Percentiles rank a stretch among this genome's conserved stretches.
Evolutionary conservation across 1,140 invertebrate species (phyloP).

Genomic region (Eupeodes corollae): DNA sequence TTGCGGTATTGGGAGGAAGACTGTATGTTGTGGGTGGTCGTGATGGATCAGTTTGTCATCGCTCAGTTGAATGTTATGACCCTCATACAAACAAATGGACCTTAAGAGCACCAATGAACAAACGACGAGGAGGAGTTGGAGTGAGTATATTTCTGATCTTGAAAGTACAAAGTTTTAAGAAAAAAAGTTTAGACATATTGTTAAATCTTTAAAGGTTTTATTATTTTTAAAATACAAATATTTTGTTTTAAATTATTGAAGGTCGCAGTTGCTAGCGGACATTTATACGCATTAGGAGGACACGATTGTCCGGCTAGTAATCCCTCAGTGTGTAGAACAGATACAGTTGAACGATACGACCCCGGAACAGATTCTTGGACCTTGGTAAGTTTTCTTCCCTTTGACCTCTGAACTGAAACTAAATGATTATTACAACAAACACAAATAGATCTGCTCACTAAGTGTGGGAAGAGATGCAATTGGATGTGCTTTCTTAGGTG

Average conservation of each 20-base stretch:
- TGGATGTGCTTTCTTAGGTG: conserved; percentile 80
- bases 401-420: not conserved
- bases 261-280: conserved; percentile 70
- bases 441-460: conserved; percentile 52
- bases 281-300: conserved; percentile 75
- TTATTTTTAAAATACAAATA: not conserved
- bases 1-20: conserved; percentile 73
- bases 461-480: conserved; percentile 80
- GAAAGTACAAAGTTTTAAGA: not conserved
- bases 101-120: conserved; percentile 76
- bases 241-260: conserved; percentile 10
- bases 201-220: not conserved
- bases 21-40: conserved; percentile 88
- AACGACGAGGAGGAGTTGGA: conserved; percentile 79
- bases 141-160: conserved; percentile 22
- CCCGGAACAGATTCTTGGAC: conserved; percentile 77
- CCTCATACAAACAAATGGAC: conserved; percentile 84
- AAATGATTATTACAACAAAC: not conserved
- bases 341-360: conserved; percentile 83
- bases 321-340: conserved; percentile 66
- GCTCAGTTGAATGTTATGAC: conserved; percentile 87
- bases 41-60: conserved; percentile 81
- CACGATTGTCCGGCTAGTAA: conserved; percentile 81
- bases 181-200: too few species aligned
- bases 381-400: conserved; percentile 44